Conservation (phyloP, 2,113 vertebrate genomes). For the Crotalus helleri region DNA sequence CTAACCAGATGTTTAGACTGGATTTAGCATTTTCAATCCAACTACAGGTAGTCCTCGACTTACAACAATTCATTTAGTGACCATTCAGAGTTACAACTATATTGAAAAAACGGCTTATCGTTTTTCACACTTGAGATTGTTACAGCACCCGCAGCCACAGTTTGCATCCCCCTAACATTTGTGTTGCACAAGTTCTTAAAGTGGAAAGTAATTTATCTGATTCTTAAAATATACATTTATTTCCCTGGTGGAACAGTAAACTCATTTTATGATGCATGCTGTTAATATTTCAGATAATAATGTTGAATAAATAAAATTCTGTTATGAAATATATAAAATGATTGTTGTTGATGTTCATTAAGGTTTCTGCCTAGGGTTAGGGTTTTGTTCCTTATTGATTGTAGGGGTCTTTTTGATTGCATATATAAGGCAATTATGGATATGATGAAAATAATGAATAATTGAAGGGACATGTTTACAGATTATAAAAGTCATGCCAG, state of each 20-base stretch:
- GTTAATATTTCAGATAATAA: background rate
- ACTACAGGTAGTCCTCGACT: background rate
- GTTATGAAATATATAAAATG: background rate
- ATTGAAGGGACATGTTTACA: background rate
- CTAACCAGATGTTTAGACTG: background rate
- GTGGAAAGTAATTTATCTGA: background rate
- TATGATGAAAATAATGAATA: background rate
- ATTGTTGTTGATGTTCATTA: background rate
- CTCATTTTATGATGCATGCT: background rate
- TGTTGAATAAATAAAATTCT: conserved; percentile 6
- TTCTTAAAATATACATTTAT: background rate
- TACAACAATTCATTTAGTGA: background rate
- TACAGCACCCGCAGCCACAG: background rate
- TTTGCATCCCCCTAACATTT: background rate
- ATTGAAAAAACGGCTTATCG: background rate
- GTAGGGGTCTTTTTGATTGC: background rate
- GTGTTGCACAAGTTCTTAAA: background rate
- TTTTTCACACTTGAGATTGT: background rate
- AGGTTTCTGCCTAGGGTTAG: background rate
- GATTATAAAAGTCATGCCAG: background rate
- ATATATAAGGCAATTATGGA: background rate
- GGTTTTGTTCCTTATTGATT: background rate
- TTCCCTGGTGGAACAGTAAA: background rate
- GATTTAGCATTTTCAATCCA: background rate
- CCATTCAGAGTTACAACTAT: background rate